A percentile compares a stretch with the other conserved stretches of the same genome.
Evolutionary conservation across 2,797 vertebrate species (phyloP).

Genomic region (Acrossocheilus wenchowensis): DNA sequence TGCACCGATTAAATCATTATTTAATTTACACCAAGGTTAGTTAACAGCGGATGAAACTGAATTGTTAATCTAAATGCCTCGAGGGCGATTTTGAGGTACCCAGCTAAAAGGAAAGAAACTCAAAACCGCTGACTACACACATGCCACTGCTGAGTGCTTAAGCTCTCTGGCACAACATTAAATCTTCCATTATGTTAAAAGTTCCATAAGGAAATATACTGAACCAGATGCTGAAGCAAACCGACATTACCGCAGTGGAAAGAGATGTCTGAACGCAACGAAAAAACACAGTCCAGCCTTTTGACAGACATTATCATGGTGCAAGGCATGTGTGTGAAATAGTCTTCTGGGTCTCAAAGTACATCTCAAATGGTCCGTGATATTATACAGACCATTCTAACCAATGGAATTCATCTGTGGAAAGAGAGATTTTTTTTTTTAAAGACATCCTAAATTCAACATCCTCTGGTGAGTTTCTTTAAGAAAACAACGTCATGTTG

Average conservation of each 20-base stretch:
- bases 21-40: neutral
- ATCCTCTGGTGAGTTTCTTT: neutral
- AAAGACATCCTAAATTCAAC: neutral
- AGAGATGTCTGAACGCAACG: constrained; percentile 34
- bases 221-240: constrained; percentile 47
- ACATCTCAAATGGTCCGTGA: constrained; percentile 43
- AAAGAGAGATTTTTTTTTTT: neutral
- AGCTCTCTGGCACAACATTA: constrained; percentile 50
- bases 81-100: constrained; percentile 31
- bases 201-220: constrained; percentile 55
- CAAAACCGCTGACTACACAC: constrained; percentile 56
- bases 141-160: constrained; percentile 47
- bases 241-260: constrained; percentile 58
- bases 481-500: neutral
- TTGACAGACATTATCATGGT: constrained; percentile 13
- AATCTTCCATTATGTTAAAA: constrained; percentile 57
- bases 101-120: constrained; percentile 46
- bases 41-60: neutral
- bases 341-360: constrained; percentile 20
- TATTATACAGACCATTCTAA: constrained; percentile 41
- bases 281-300: constrained; percentile 25
- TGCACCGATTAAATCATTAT: neutral
- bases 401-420: constrained; percentile 36
- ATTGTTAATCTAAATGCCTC: constrained; percentile 7
- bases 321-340: constrained; percentile 8